Evolutionary conservation across 2,797 vertebrate species (phyloP).

Genomic region (Acrossocheilus wenchowensis): DNA sequence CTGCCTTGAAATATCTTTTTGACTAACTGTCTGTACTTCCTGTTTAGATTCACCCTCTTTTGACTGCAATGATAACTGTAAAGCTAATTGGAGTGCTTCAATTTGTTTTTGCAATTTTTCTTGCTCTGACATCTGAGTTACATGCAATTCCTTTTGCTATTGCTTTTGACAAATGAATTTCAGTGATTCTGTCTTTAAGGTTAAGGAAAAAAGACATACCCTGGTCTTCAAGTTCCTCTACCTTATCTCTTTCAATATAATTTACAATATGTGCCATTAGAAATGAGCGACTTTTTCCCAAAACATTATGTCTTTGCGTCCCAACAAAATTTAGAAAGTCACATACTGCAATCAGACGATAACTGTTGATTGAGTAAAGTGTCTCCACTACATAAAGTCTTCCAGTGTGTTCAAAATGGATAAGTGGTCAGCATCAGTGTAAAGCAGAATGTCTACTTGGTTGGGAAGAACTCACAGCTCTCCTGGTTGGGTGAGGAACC

Average conservation of each 20-base stretch:
- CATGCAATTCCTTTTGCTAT: background rate
- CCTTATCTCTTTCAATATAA: background rate
- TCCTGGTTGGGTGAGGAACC: background rate
- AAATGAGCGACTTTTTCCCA: too few species aligned
- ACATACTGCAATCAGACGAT: background rate
- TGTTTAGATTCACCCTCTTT: background rate
- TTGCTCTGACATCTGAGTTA: background rate
- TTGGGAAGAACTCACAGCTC: background rate
- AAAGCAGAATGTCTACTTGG: background rate
- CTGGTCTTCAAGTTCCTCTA: background rate
- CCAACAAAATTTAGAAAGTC: background rate
- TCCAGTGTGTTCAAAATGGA: background rate
- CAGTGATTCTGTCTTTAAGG: background rate
- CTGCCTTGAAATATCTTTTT: too few species aligned
- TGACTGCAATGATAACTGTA: background rate
- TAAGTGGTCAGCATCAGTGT: background rate
- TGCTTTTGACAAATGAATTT: background rate
- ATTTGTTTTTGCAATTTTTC: conserved; percentile 1
- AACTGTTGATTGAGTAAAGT: background rate
- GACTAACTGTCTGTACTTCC: background rate
- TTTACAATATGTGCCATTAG: background rate
- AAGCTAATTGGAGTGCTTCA: conserved; percentile 1
- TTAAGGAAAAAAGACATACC: background rate
- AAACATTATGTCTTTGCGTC: background rate
- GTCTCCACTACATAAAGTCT: background rate